A percentile compares a stretch with the other conserved stretches of the same genome.
These are phyloP conservation scores for Siniperca obscura DNA, from an alignment of 2,797 vertebrate species.

Conservation along the genomic window DNA sequence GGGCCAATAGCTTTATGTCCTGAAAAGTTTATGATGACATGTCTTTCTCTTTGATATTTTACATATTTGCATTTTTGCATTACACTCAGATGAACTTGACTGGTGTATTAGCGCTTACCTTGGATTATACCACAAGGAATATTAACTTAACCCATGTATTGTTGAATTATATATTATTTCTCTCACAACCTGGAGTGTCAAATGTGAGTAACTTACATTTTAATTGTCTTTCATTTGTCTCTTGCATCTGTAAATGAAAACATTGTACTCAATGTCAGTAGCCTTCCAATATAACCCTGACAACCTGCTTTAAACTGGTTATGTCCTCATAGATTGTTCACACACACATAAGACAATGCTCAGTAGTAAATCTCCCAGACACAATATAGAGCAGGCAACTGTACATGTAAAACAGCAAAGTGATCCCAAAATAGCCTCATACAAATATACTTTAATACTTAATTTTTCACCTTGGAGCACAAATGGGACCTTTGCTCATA, in stretches of 20 bases:
- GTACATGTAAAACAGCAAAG: conserved; percentile 30
- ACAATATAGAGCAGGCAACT: not conserved
- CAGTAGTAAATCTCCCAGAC: conserved; percentile 31
- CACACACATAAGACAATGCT: conserved; percentile 55
- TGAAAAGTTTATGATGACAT: not conserved
- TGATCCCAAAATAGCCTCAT: conserved; percentile 19
- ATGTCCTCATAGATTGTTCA: conserved; percentile 70
- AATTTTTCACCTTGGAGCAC: conserved; percentile 15
- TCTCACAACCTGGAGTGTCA: conserved; percentile 48
- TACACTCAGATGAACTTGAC: conserved; percentile 3
- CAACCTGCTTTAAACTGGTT: conserved; percentile 45
- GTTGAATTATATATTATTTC: conserved; percentile 34
- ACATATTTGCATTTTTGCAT: conserved; percentile 9
- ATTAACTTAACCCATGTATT: conserved; percentile 2
- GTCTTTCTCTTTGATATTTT: not conserved
- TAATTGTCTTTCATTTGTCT: conserved; percentile 52
- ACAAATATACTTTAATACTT: not conserved
- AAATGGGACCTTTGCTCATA: conserved; percentile 14
- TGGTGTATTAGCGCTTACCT: not conserved
- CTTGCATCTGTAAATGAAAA: conserved; percentile 51
- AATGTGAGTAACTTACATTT: conserved; percentile 59
- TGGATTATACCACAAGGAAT: not conserved
- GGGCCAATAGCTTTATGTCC: not conserved
- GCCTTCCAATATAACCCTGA: conserved; percentile 37
- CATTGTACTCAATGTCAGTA: conserved; percentile 27